Evolutionary conservation across 2,113 vertebrate genomes (phyloP).

Genomic region (Nestor notabilis): DNA sequence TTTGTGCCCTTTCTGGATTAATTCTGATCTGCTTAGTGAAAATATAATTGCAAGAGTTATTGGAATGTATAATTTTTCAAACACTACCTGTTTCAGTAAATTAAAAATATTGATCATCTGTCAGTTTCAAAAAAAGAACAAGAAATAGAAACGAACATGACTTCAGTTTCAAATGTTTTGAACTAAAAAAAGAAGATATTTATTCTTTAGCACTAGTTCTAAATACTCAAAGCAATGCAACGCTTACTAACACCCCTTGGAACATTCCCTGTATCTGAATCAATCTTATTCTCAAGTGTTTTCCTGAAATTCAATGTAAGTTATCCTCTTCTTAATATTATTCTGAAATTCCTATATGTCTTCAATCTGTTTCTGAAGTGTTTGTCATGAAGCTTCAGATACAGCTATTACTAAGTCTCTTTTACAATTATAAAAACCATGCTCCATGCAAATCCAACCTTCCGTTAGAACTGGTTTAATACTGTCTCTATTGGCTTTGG

Average conservation of each 20-base stretch:
- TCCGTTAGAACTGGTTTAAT: neutral
- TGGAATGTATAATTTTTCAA: neutral
- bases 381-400: constrained; percentile 6
- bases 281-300: constrained; percentile 9
- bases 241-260: neutral
- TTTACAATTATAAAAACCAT: neutral
- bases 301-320: constrained; percentile 2
- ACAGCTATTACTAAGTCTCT: neutral
- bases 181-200: neutral
- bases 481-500: neutral
- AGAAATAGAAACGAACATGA: neutral
- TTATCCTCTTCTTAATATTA: neutral
- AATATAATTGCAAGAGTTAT: neutral
- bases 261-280: neutral
- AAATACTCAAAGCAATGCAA: constrained; percentile 5
- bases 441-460: neutral
- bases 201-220: neutral
- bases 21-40: neutral
- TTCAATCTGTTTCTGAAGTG: neutral
- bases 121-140: neutral
- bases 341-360: neutral
- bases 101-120: neutral
- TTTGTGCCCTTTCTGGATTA: neutral
- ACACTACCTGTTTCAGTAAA: neutral
- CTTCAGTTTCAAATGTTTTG: neutral